Evolutionary conservation across 2,113 vertebrate species (phyloP), one percentile per base, ranked within the genome.

Genomic region (Dicentrarchus labrax): DNA sequence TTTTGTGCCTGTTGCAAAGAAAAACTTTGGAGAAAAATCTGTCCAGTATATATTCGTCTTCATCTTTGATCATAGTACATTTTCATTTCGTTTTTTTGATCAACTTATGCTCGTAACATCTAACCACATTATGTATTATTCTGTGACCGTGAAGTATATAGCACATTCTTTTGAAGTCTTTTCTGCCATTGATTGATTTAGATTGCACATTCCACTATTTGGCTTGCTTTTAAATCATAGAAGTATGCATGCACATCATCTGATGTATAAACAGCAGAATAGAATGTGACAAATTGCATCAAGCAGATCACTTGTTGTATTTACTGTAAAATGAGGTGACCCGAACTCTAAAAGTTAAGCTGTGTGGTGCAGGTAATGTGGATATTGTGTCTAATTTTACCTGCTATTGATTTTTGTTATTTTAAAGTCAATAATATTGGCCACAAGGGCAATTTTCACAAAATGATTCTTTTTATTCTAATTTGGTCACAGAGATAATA

Each of bases 41-140:
- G 6, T 24, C 22, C 17, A 11, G 3, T 10, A 12, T 22, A 70
- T 3, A 9, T 24, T 15, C 30, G 21, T 53, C 43, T 50, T 66
- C 4, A 36, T 7, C 39, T 8, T 47, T 45, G 19, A 59, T 45
- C 22, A 11, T 36, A 4, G 45, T 56, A 21, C 15, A 57, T 76
- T 71, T 59, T 21, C 43, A 64, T 43, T 39, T 11, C 5, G 50
- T 45, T 22, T 72, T 41, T 43, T 38, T 38, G 17, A 78, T 78
- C 45, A 61, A 5, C 36, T 24, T 15, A 19, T 41, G 21, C 21
- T 71, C 1, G 0, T 21, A 56, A 39, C 39, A 56, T 64, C 21
- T 22, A n/a, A 69, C 9, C 21, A 30, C 16, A 38, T 16, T 17
- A 22, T 0, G 6, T n/a, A 19, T 72, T 83, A 43, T 13, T 66